A percentile compares a stretch with the other conserved stretches of the same genome.
phyloP scores from a whole-genome alignment of 1,140 invertebrate genomes.

The Philopotamus ludificatus region DNA sequence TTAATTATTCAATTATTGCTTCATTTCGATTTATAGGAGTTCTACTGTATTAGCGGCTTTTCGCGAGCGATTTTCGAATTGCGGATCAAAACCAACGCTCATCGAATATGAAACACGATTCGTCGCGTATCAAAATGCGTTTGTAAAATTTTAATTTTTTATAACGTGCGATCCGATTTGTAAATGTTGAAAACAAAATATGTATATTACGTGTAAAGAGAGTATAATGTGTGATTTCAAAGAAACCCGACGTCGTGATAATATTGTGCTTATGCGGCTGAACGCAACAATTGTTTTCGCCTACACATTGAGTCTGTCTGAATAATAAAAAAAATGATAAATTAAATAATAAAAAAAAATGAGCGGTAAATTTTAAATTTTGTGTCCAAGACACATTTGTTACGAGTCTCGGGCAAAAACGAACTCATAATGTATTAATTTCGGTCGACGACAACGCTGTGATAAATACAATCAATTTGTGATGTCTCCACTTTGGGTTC shows the following conservation, averaged over 20 bases:
- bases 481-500: background rate
- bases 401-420: background rate
- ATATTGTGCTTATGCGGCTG: slow-evolving; percentile 35
- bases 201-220: too few relatives aligned
- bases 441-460: slow-evolving; percentile 29
- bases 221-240: background rate
- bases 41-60: background rate
- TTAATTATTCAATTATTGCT: too few relatives aligned
- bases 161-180: too few relatives aligned
- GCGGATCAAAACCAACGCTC: too few relatives aligned
- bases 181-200: too few relatives aligned
- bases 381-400: slow-evolving; percentile 7
- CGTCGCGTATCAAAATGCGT: too few relatives aligned
- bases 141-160: too few relatives aligned
- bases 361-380: too few relatives aligned
- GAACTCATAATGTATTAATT: slow-evolving; percentile 2
- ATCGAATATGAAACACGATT: too few relatives aligned
- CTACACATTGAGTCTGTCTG: slow-evolving; percentile 23
- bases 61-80: background rate
- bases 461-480: slow-evolving; percentile 34
- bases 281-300: slow-evolving; percentile 36
- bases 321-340: too few relatives aligned
- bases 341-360: slow-evolving; percentile 10
- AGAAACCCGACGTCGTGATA: slow-evolving; percentile 30
- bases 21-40: too few relatives aligned